Conservation (phyloP, 64 coral and sea anemone species). For the Porites lutea region DNA sequence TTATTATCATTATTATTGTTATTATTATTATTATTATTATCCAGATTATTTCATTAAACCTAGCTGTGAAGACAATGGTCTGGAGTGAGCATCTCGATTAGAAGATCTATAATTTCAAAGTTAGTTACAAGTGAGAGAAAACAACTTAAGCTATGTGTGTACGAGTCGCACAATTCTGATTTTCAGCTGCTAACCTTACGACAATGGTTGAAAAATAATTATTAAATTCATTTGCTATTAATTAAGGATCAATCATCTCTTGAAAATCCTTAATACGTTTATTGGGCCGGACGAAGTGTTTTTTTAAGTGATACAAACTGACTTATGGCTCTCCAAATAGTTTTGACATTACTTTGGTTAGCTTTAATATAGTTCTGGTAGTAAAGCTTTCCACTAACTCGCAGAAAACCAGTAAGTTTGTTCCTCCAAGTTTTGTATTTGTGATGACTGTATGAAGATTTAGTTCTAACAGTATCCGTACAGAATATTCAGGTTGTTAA, state of each 20-base stretch:
- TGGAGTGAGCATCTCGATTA: no score
- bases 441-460: no score
- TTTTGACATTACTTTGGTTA: background rate
- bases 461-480: background rate
- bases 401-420: background rate
- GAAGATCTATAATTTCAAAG: no score
- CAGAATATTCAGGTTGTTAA: no score
- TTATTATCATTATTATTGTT: no score
- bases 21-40: no score
- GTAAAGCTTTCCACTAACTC: constrained; percentile 1
- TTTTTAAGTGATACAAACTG: constrained; percentile 10
- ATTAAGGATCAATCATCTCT: background rate
- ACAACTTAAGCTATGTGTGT: constrained; percentile 5
- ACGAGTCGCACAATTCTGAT: no score
- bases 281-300: background rate
- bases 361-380: background rate
- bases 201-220: constrained; percentile 4
- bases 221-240: constrained; percentile 17
- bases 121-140: background rate
- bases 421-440: background rate
- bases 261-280: background rate
- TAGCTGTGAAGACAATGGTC: no score
- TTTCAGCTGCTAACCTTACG: background rate
- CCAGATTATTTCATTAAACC: no score
- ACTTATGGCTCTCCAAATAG: background rate